phyloP scores from a whole-genome alignment of 2,888 invertebrate species.

The Perithous albicinctus region DNA sequence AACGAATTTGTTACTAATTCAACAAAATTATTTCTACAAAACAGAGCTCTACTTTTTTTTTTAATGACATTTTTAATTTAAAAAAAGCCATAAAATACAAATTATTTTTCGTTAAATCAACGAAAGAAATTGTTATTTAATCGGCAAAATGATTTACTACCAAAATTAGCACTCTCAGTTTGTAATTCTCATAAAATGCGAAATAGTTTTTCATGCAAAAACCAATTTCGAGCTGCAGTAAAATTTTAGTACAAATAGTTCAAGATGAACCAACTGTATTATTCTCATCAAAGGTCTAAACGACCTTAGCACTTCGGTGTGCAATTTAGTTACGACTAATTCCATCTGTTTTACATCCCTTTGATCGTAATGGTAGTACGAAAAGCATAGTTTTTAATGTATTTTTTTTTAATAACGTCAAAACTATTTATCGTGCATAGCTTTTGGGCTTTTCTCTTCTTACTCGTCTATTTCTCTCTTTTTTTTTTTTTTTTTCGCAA shows the following conservation, averaged over 20 bases:
- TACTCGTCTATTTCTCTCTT: neutral
- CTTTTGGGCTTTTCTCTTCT: neutral
- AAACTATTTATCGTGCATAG: neutral
- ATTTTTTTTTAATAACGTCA: neutral
- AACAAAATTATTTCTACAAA: no score
- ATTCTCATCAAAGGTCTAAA: neutral
- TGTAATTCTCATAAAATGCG: no score
- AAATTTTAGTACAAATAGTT: neutral
- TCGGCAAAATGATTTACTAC: no score
- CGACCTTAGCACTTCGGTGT: neutral
- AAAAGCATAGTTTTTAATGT: neutral
- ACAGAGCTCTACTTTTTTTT: no score
- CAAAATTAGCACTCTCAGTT: no score
- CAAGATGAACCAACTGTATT: neutral
- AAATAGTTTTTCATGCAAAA: no score
- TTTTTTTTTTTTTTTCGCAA: constrained; percentile 39
- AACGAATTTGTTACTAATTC: no score
- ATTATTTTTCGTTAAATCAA: no score
- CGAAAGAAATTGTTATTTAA: no score
- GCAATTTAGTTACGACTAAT: neutral
- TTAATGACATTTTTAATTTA: no score
- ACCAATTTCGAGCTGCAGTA: neutral
- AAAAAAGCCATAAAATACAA: no score
- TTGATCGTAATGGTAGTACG: neutral
- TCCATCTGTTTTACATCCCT: neutral